Conservation (phyloP, 2,888 invertebrate genomes). For the Eilema depressum region DNA sequence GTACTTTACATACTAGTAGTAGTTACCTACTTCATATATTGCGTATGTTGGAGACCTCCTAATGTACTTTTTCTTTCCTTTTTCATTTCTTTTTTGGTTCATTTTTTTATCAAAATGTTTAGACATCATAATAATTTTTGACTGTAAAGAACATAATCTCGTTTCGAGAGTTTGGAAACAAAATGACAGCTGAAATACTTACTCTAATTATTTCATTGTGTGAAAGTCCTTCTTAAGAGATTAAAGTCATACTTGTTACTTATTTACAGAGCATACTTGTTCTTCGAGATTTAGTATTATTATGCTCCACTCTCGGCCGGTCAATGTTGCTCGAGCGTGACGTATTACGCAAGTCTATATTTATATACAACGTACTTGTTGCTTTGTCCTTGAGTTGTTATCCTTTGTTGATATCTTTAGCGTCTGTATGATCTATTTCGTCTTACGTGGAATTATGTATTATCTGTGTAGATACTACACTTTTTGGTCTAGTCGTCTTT, state of each 20-base stretch:
- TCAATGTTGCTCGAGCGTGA: conserved; percentile 18
- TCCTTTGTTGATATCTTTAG: neutral
- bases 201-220: neutral
- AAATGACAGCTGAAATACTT: neutral
- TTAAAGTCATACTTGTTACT: neutral
- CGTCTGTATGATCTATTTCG: neutral
- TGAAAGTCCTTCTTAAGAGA: neutral
- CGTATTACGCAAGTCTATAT: conserved; percentile 10
- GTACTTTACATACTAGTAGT: too few relatives aligned
- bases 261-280: neutral
- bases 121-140: neutral
- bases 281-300: neutral
- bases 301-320: conserved; percentile 18
- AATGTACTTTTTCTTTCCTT: too few relatives aligned
- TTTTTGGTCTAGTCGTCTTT: too few relatives aligned
- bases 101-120: neutral
- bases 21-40: too few relatives aligned
- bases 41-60: too few relatives aligned
- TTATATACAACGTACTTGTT: conserved; percentile 6
- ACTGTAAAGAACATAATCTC: neutral
- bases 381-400: neutral
- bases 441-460: neutral
- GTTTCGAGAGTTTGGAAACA: neutral
- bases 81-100: too few relatives aligned
- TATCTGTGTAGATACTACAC: too few relatives aligned